Evolutionary conservation across 2,888 invertebrate genomes (phyloP).

Genomic region (Apodemia mormo): DNA sequence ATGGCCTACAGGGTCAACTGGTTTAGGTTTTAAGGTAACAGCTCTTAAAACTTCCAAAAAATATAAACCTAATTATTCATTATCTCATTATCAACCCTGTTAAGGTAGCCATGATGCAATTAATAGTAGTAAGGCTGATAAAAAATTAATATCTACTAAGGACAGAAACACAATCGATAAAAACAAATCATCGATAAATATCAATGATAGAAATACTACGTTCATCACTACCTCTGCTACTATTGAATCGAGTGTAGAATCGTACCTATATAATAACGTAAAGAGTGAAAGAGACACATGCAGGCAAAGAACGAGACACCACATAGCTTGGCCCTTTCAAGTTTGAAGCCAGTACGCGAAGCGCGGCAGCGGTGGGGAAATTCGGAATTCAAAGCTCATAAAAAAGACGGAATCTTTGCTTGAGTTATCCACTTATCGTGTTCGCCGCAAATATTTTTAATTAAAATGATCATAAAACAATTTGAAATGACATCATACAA

Average conservation of each 20-base stretch:
- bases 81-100: too few species aligned
- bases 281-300: background rate
- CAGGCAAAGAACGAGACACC: background rate
- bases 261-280: background rate
- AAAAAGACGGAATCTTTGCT: background rate
- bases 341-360: background rate
- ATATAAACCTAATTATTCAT: too few species aligned
- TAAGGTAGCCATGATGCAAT: too few species aligned
- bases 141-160: too few species aligned
- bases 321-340: background rate
- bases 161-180: too few species aligned
- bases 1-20: too few species aligned
- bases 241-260: background rate
- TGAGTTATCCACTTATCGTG: background rate
- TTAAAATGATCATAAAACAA: background rate
- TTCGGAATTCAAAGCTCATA: background rate
- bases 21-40: too few species aligned
- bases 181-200: too few species aligned
- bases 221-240: too few species aligned
- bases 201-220: too few species aligned
- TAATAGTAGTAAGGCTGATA: too few species aligned
- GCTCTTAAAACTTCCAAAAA: too few species aligned
- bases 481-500: background rate
- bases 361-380: background rate
- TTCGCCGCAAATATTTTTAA: slow-evolving; percentile 10